These are phyloP conservation scores for Sesia bembeciformis DNA, from an alignment of 2,888 invertebrate species.

Conservation along the genomic window DNA sequence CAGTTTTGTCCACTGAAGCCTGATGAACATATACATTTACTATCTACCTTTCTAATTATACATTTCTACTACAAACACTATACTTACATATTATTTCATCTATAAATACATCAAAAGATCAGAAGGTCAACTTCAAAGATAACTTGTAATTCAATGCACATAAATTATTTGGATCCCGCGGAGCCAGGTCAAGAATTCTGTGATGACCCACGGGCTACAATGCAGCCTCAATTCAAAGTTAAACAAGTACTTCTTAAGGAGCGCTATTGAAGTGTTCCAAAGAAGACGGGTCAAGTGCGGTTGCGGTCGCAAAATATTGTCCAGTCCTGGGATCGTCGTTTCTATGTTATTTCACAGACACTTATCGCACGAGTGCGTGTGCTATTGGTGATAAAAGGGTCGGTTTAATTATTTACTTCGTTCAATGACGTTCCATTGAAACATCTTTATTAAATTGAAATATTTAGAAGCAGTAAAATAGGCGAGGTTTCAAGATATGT, in stretches of 20 bases:
- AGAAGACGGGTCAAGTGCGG: conserved; percentile 24
- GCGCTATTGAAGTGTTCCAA: conserved; percentile 19
- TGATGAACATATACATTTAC: too few species aligned
- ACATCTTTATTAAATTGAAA: too few species aligned
- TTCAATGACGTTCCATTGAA: too few species aligned
- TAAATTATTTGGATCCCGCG: conserved; percentile 6
- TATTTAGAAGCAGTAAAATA: too few species aligned
- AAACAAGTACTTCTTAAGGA: conserved; percentile 24
- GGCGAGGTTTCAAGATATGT: too few species aligned
- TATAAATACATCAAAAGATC: background rate
- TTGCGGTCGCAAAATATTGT: conserved; percentile 12
- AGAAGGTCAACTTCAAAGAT: background rate
- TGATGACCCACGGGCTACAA: conserved; percentile 18
- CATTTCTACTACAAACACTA: too few species aligned
- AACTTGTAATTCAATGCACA: conserved; percentile 8
- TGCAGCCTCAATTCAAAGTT: conserved; percentile 26
- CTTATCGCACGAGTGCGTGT: background rate
- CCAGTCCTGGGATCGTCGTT: conserved; percentile 9
- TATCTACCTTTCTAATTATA: too few species aligned
- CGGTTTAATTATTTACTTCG: too few species aligned
- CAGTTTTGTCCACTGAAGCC: too few species aligned
- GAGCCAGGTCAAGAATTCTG: background rate
- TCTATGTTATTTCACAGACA: conserved; percentile 16
- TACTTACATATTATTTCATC: too few species aligned
- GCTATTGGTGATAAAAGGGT: too few species aligned